These are phyloP conservation scores for Branchinecta lynchi DNA, from an alignment of 1,140 invertebrate genomes.

Conservation along the genomic window DNA sequence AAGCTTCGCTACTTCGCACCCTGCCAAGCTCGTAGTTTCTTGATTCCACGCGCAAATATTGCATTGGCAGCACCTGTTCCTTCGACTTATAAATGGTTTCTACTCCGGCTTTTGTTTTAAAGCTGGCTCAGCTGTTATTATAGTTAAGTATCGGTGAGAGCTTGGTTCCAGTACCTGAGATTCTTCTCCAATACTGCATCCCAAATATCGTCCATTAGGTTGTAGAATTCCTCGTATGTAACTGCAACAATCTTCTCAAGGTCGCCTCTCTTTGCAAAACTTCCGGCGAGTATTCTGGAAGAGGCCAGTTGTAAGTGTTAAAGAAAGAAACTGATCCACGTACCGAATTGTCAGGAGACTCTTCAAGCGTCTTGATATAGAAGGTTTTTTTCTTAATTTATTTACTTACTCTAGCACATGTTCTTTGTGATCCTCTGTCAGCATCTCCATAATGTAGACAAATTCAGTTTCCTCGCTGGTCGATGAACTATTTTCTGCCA, in stretches of 20 bases:
- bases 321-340: constrained; percentile 10
- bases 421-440: constrained; percentile 44
- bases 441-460: constrained; percentile 34
- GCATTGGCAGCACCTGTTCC: background rate
- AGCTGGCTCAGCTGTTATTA: background rate
- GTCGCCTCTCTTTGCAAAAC: constrained; percentile 67
- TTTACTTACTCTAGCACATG: constrained; percentile 39
- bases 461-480: too few relatives aligned
- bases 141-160: background rate
- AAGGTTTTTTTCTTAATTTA: background rate
- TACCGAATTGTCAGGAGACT: background rate
- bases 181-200: constrained; percentile 43
- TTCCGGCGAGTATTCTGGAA: constrained; percentile 57
- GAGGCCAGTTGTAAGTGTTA: constrained; percentile 12
- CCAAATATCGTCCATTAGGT: constrained; percentile 51
- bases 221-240: constrained; percentile 46
- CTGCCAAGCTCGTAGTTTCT: background rate
- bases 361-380: background rate
- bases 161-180: constrained; percentile 30
- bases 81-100: background rate
- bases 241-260: constrained; percentile 53
- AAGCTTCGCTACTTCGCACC: too few relatives aligned
- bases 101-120: background rate
- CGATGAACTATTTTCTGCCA: too few relatives aligned
- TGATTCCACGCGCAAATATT: background rate